These are phyloP conservation scores for Turnix velox DNA, from an alignment of 2,113 vertebrate species.

Conservation along the genomic window DNA sequence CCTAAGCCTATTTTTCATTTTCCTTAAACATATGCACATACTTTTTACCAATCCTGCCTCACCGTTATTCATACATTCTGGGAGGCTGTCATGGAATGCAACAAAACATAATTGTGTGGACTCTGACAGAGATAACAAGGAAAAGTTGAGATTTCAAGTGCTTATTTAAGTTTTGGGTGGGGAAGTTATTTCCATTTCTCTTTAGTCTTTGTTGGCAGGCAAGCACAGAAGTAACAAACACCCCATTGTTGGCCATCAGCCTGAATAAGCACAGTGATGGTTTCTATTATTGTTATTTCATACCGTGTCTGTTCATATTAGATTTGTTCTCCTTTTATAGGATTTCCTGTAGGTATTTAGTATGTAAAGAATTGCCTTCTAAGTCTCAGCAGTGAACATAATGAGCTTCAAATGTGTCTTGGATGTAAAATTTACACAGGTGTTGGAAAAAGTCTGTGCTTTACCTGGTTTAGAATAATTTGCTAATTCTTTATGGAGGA, in stretches of 20 bases:
- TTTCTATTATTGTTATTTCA: neutral
- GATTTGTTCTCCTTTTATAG: neutral
- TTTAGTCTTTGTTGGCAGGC: neutral
- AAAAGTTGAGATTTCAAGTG: neutral
- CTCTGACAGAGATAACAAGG: neutral
- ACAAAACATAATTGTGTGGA: neutral
- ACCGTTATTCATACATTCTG: neutral
- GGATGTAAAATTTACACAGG: neutral
- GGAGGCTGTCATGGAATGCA: neutral
- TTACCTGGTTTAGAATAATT: neutral
- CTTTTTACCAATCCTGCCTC: neutral
- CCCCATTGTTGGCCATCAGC: neutral
- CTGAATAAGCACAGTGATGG: neutral
- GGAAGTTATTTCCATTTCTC: neutral
- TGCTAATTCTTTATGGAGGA: neutral
- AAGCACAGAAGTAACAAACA: neutral
- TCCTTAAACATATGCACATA: constrained; percentile 15
- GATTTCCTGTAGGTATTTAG: neutral
- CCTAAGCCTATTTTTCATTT: constrained; percentile 38
- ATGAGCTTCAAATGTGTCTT: neutral
- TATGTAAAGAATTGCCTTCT: neutral
- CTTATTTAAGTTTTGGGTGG: neutral
- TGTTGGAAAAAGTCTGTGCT: neutral
- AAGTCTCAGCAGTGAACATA: neutral
- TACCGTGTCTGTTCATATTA: neutral